Evolutionary conservation across 1,140 invertebrate genomes (phyloP).

Genomic region (Hestina assimilis): DNA sequence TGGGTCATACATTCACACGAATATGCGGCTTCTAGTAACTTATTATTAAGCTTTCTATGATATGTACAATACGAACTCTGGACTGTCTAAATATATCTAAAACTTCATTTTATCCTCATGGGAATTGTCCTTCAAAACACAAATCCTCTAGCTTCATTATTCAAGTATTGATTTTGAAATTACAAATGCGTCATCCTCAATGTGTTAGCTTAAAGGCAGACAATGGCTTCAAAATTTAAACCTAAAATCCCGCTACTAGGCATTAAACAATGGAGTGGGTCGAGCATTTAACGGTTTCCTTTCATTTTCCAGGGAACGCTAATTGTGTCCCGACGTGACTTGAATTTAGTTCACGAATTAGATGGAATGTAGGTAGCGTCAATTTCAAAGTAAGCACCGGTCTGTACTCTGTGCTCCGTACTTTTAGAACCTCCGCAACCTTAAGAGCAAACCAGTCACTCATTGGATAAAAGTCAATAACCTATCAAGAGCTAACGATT

Average conservation of each 20-base stretch:
- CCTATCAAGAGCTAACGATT: too few species aligned
- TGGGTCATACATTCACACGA: too few species aligned
- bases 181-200: background rate
- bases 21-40: too few species aligned
- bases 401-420: too few species aligned
- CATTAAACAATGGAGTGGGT: constrained; percentile 18
- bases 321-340: constrained; percentile 22
- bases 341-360: constrained; percentile 8
- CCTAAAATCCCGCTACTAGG: constrained; percentile 7
- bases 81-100: too few species aligned
- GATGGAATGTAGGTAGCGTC: background rate
- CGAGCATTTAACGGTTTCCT: constrained; percentile 19
- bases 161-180: background rate
- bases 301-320: constrained; percentile 14
- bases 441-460: too few species aligned
- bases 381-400: constrained; percentile 1
- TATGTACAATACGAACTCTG: too few species aligned
- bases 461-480: too few species aligned
- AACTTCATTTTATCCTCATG: too few species aligned
- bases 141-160: too few species aligned
- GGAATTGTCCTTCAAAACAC: background rate
- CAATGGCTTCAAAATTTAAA: constrained; percentile 12
- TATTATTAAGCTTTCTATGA: too few species aligned
- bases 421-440: too few species aligned
- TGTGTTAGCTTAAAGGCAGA: background rate